phyloP scores from a whole-genome alignment of 1,140 invertebrate species.

The Drosophila lowei region DNA sequence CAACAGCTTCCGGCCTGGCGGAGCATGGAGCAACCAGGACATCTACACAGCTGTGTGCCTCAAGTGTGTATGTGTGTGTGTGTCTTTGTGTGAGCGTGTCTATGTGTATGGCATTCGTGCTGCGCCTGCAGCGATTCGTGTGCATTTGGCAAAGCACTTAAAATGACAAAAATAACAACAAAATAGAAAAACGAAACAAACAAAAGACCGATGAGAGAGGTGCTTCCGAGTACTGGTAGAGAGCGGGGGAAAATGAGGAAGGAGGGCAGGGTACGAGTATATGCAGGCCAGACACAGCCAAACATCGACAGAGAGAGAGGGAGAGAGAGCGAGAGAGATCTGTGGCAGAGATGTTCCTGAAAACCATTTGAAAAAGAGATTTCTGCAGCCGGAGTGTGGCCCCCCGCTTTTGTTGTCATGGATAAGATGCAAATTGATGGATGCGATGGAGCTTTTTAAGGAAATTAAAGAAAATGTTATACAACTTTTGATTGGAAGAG shows the following conservation, averaged over 20 bases:
- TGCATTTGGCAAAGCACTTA: slow-evolving; percentile 66
- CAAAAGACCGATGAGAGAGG: slow-evolving; percentile 23
- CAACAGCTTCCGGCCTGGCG: slow-evolving; percentile 56
- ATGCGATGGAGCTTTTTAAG: slow-evolving; percentile 10
- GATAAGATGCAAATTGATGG: slow-evolving; percentile 1
- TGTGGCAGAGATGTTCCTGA: slow-evolving; percentile 31
- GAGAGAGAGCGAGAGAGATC: no score
- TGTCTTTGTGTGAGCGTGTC: neutral
- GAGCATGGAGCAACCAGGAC: slow-evolving; percentile 20
- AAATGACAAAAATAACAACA: slow-evolving; percentile 68
- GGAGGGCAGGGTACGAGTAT: no score
- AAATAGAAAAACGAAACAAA: slow-evolving; percentile 40
- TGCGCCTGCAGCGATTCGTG: slow-evolving; percentile 59
- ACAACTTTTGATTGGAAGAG: no score
- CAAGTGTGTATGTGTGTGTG: slow-evolving; percentile 21
- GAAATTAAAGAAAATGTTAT: slow-evolving; percentile 5
- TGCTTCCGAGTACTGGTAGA: neutral
- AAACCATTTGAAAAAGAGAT: slow-evolving; percentile 14
- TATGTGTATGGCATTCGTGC: slow-evolving; percentile 15
- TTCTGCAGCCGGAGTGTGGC: neutral
- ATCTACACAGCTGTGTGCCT: slow-evolving; percentile 13
- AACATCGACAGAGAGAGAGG: slow-evolving; percentile 9
- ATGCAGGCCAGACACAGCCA: slow-evolving; percentile 16
- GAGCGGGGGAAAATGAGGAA: neutral
- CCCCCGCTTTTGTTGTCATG: no score